Evolutionary conservation across 2,797 vertebrate genomes (phyloP).

Genomic region (Nannoperca australis): DNA sequence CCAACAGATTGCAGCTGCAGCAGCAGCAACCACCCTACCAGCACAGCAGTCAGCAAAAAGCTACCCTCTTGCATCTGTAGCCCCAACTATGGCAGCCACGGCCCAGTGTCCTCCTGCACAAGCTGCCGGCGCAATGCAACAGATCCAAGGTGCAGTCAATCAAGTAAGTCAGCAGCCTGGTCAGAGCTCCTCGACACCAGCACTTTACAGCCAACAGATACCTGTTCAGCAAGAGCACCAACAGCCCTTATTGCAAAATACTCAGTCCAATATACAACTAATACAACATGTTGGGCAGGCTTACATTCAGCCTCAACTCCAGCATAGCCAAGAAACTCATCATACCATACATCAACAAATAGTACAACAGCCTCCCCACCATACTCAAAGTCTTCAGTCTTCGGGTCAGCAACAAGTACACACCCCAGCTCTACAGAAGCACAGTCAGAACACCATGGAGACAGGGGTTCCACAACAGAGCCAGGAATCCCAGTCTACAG

Average conservation of each 20-base stretch:
- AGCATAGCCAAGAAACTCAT: slow-evolving; percentile 57
- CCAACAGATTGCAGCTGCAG: slow-evolving; percentile 54
- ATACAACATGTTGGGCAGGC: slow-evolving; percentile 59
- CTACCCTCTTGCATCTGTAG: slow-evolving; percentile 55
- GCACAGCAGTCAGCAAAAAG: slow-evolving; percentile 66
- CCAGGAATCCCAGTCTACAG: slow-evolving; percentile 57
- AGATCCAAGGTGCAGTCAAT: slow-evolving; percentile 51
- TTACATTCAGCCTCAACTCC: slow-evolving; percentile 61
- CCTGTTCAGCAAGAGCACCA: slow-evolving; percentile 71
- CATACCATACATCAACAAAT: slow-evolving; percentile 60
- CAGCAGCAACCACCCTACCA: slow-evolving; percentile 42
- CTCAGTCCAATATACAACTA: slow-evolving; percentile 54
- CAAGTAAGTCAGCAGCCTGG: slow-evolving; percentile 65
- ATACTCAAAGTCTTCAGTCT: slow-evolving; percentile 55
- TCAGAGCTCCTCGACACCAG: slow-evolving; percentile 67
- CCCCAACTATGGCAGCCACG: slow-evolving; percentile 64
- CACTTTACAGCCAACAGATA: slow-evolving; percentile 74
- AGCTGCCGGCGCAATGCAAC: slow-evolving; percentile 62
- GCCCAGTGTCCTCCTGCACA: slow-evolving; percentile 65
- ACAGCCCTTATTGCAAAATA: slow-evolving; percentile 58
- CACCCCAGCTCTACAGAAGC: slow-evolving; percentile 50
- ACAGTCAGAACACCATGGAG: slow-evolving; percentile 51
- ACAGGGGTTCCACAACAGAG: slow-evolving; percentile 42
- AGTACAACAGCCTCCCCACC: slow-evolving; percentile 47
- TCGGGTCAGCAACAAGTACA: slow-evolving; percentile 61